Evolutionary conservation across 2,888 invertebrate genomes (phyloP), one percentile per base, ranked within the genome.

Genomic region (Lissocephala sabroskyi): DNA sequence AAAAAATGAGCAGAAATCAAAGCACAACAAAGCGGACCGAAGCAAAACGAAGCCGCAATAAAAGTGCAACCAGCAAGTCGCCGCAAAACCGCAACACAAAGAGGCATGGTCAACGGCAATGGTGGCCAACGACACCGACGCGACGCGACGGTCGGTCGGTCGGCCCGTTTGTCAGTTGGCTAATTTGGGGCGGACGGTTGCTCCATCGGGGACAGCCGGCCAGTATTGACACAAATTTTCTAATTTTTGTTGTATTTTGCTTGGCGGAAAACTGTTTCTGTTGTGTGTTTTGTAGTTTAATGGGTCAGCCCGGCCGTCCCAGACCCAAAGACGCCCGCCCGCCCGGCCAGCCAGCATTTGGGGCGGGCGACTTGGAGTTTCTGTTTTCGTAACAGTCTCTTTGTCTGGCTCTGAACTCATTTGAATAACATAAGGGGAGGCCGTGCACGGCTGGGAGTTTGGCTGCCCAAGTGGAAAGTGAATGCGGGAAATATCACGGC

Each of bases 401-500:
- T 13, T 32, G 11, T 35, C 35, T 33, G 54, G 46, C 53, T 54
- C 51, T 57, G 58, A 13, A 19, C 57, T 64, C 67, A 71, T 78
- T 71, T 45, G 75, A 71, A 71, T 71, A 7, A 29, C 16, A 28
- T 42, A 41, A 42, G 49, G 42, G 14, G 37, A 43, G 39, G 32
- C 30, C 3, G 13, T 9, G 29, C 11, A 32, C 7, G 14, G 18
- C 23, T 23, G 3, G 23, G 23, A 5, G 4, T 5, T 3, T 23
- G 23, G 4, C 23, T 7, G 7, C 54, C 75, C 71, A 77, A 37
- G 77, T 74, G 79, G 77, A 74, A 74, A 74, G 79, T 74, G 79
- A 74, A 74, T 74, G 79, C 79, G 79, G 79, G 77, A 74, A 77
- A 74, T 74, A 60, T 61, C 57, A 51, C 48, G 16, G 9, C 14